Conservation (phyloP, 2,888 invertebrate species). For the Harmothoe impar region DNA sequence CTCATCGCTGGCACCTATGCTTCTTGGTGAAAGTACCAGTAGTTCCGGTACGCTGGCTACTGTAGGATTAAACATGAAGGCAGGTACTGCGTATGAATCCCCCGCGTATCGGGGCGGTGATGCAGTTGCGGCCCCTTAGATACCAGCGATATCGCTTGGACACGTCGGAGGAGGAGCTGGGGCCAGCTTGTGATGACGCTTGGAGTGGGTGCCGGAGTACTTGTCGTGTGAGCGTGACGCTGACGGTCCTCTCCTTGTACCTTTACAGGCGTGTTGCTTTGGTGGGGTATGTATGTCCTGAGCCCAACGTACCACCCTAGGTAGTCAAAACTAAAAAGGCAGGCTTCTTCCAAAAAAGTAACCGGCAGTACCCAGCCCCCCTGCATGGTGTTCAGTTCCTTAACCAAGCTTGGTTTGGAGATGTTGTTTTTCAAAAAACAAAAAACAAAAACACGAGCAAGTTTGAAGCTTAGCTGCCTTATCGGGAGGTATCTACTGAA, state of each 20-base stretch:
- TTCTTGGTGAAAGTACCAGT: too few species aligned
- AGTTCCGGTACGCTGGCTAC: too few species aligned
- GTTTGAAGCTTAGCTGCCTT: neutral
- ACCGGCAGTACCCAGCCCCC: neutral
- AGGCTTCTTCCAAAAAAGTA: neutral
- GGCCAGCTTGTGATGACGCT: neutral
- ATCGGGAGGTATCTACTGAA: neutral
- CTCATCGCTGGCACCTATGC: too few species aligned
- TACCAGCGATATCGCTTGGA: too few species aligned
- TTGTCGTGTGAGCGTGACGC: neutral
- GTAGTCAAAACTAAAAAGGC: neutral
- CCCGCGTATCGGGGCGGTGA: too few species aligned
- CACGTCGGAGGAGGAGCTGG: too few species aligned
- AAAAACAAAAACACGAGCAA: too few species aligned
- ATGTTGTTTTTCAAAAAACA: neutral
- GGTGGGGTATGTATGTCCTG: constrained; percentile 56
- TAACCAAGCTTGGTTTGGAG: constrained; percentile 24
- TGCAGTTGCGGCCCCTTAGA: too few species aligned
- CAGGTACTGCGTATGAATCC: too few species aligned
- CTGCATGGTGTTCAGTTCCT: constrained; percentile 41
- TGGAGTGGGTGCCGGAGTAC: neutral
- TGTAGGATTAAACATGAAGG: too few species aligned
- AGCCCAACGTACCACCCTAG: constrained; percentile 24
- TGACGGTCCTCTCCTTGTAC: constrained; percentile 30
- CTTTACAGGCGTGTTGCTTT: constrained; percentile 60